Conservation (phyloP, 2,113 vertebrate genomes). For the Pteruthius melanotis region DNA sequence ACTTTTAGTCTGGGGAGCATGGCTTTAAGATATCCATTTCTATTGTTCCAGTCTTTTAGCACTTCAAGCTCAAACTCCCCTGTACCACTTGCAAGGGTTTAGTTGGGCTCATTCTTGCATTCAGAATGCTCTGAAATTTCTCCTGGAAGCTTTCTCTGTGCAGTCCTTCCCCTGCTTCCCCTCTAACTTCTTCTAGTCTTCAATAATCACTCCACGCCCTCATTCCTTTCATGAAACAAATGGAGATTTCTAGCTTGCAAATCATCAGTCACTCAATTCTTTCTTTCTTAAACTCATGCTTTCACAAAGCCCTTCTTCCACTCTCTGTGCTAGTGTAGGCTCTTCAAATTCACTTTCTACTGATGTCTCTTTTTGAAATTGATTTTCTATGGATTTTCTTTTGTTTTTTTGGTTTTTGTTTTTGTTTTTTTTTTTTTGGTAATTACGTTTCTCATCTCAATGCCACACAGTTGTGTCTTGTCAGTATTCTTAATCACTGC, state of each 20-base stretch:
- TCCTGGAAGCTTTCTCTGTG: background rate
- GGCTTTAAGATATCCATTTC: background rate
- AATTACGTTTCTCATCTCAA: background rate
- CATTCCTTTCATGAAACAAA: background rate
- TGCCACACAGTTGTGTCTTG: background rate
- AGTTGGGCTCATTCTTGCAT: background rate
- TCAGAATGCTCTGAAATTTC: background rate
- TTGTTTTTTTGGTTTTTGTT: too few relatives aligned
- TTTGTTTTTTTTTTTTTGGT: background rate
- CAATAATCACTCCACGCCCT: background rate
- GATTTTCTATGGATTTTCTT: background rate
- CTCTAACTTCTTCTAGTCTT: background rate
- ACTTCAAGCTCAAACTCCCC: background rate
- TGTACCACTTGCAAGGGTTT: background rate
- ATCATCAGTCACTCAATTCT: background rate
- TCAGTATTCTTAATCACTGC: background rate
- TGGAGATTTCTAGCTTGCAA: background rate
- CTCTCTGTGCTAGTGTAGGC: background rate
- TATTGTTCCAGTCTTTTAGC: background rate
- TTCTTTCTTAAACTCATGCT: background rate
- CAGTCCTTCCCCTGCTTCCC: rapidly evolving
- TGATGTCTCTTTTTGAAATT: background rate
- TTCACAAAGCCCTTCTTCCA: background rate
- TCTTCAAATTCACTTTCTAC: background rate
- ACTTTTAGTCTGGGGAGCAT: background rate